phyloP scores from a whole-genome alignment of 2,888 invertebrate species.

The Sinopyrophorus schimmeli region DNA sequence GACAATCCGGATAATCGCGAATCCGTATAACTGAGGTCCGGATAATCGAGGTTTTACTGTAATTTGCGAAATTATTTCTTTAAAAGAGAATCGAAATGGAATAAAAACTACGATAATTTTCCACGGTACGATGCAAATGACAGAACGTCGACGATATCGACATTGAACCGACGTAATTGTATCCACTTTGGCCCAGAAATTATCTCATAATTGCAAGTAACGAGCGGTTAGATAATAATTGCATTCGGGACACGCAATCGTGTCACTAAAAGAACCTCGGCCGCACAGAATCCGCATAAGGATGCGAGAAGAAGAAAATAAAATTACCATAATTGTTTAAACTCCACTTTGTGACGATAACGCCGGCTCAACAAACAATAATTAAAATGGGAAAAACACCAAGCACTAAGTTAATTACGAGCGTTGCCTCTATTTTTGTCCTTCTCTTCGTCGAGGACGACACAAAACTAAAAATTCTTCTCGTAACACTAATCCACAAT shows the following conservation, averaged over 20 bases:
- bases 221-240: constrained; percentile 9
- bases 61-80: too few relatives aligned
- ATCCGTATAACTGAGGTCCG: too few relatives aligned
- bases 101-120: too few relatives aligned
- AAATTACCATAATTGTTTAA: constrained; percentile 39
- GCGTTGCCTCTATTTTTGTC: neutral
- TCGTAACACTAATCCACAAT: too few relatives aligned
- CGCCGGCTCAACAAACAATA: constrained; percentile 5
- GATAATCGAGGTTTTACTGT: too few relatives aligned
- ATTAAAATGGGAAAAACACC: constrained; percentile 7
- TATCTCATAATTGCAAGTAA: constrained; percentile 6
- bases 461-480: neutral
- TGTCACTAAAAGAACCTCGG: constrained; percentile 23
- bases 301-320: constrained; percentile 28
- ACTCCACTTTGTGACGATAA: constrained; percentile 14
- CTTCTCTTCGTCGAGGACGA: neutral
- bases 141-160: constrained; percentile 6
- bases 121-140: constrained; percentile 7
- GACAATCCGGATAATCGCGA: too few relatives aligned
- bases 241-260: constrained; percentile 22
- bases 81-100: too few relatives aligned
- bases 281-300: constrained; percentile 34
- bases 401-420: constrained; percentile 9
- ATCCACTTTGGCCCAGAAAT: constrained; percentile 9
- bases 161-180: constrained; percentile 12